These are phyloP conservation scores for Atta texana DNA, from an alignment of 1,140 invertebrate species.

Conservation along the genomic window DNA sequence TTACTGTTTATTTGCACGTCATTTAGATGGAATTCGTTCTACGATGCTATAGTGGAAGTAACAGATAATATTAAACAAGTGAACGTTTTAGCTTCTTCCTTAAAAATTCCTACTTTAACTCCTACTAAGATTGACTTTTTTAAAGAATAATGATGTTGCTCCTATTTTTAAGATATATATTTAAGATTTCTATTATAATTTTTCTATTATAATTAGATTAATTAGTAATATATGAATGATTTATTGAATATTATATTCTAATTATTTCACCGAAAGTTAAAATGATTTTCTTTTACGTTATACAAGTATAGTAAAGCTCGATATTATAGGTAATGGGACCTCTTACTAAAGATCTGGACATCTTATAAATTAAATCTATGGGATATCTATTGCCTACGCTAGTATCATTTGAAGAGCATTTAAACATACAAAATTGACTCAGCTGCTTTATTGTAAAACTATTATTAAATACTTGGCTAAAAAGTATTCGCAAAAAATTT, in stretches of 20 bases:
- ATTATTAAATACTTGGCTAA: slow-evolving; percentile 23
- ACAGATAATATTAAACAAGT: too few relatives aligned
- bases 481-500: slow-evolving; percentile 23
- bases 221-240: slow-evolving; percentile 12
- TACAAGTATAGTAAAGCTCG: background rate
- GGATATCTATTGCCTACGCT: slow-evolving; percentile 59
- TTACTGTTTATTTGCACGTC: too few relatives aligned
- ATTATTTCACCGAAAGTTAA: background rate
- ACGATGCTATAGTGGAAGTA: too few relatives aligned
- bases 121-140: too few relatives aligned
- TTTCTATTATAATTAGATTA: too few relatives aligned
- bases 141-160: too few relatives aligned
- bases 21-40: too few relatives aligned
- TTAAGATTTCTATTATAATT: too few relatives aligned
- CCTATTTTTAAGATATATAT: too few relatives aligned
- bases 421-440: slow-evolving; percentile 25
- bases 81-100: too few relatives aligned
- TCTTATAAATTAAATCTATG: slow-evolving; percentile 60
- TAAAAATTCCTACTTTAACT: too few relatives aligned
- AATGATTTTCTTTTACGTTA: background rate
- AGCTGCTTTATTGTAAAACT: slow-evolving; percentile 14
- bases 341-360: slow-evolving; percentile 52
- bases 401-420: slow-evolving; percentile 39
- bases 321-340: slow-evolving; percentile 48
- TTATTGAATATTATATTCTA: background rate